Base-by-base conservation (phyloP, 2,113 vertebrate species). In the Aviceda subcristata region DNA sequence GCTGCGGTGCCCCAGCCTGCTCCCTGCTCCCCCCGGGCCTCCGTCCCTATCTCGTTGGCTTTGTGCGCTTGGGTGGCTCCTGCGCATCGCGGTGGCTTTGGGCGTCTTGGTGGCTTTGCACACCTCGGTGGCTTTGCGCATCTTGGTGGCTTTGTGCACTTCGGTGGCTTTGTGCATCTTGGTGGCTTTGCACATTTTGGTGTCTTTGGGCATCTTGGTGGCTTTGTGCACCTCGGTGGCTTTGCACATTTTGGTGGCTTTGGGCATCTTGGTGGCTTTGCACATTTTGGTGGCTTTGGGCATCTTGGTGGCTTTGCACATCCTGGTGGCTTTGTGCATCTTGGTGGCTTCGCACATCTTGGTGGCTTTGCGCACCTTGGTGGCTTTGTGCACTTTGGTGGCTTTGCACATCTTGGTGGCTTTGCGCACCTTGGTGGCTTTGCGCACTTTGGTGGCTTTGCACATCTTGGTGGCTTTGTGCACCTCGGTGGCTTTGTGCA, bases 221-320 rank as follows among this genome's bases (percentile, higher is more conserved):
- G 39, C 5, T 5, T 3, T 4, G 2, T 1, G 6, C 43, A 51
- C 10, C 21, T 6, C 0, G 1, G 48, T 22, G 60, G 10, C 8
- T 11, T 3, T 18, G n/a, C 0, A 19, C 7, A 39, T 8, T 34
- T 9, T 4, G 6, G 39, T 1, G 1, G 2, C 12, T 3, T 3
- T 16, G 32, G 0, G 12, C 10, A 32, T 12, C 26, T 1, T 0
- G 3, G 48, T 32, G 15, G 39, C 11, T 11, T 3, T 18, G n/a
- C 0, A 19, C 7, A 39, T 8, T 34, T 9, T 4, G 6, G 39
- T 1, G 1, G 2, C 69, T 41, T 32, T 13, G 9, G 0, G 10
- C 15, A 9, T 3, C 38, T 17, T 2, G 4, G 21, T 55, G 66
- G 29, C 68, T 1, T 1, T 26, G 15, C 0, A 7, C 4, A 5